Base-by-base conservation (phyloP, 1,140 invertebrate species). In the Aphelinus certus region DNA sequence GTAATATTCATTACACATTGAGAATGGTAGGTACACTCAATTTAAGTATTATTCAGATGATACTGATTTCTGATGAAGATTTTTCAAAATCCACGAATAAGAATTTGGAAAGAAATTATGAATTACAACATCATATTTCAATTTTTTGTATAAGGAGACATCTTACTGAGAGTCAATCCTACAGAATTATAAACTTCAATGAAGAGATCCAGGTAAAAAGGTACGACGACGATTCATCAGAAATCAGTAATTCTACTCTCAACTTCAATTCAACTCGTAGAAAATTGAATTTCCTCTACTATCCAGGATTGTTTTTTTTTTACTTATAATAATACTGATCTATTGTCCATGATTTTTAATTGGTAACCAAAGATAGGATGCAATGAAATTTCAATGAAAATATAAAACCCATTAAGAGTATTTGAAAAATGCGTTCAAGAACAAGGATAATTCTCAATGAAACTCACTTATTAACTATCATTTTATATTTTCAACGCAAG, bases 281-380 rank as follows among this genome's bases (percentile, higher is more conserved):
- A 26, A 26, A 26, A 26, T 26, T 26, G 26, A 26, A 26, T 26
- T 26, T 26, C 26, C 26, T 26, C 26, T 26, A 26, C 26, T 26
- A 26, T 26, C 26, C 26, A 26, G 26, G 26, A 26, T 26, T 26
- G 26, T 26, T 26, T 26, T 26, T 26, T 26, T 47, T 5, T 65
- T 66, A 72, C 48, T 62, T 62, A 71, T 65, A 70, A 67, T 73
- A 72, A 73, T 73, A 69, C 60, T 76, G 71, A 60, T 2, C 3
- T 55, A 2, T 68, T 51, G 56, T 73, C 53, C n/a, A 62, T 57
- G 57, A 53, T 61, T 73, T 53, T 26, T 55, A 61, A 74, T 68
- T 47, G 3, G 45, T 61, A 69, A 75, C 73, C 71, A 47, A 51
- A 53, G 73, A 70, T 75, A 70, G 66, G 60, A 70, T 70, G 62